Evolutionary conservation across 2,888 invertebrate genomes (phyloP).

Genomic region (Tiliacea aurago): DNA sequence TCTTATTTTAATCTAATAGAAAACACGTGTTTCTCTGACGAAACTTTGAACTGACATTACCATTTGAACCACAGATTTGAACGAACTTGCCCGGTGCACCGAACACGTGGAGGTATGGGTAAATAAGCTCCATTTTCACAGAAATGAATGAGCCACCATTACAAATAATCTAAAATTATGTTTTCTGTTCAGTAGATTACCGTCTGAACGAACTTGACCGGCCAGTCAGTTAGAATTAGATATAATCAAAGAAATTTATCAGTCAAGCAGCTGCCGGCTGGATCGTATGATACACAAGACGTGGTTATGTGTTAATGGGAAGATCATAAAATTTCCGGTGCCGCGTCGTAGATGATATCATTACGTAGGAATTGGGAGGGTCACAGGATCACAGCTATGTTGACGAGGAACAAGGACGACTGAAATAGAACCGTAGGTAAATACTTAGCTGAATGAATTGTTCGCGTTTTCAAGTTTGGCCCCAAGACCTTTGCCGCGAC

Average conservation of each 20-base stretch:
- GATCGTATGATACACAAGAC: constrained; percentile 54
- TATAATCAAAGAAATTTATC: constrained; percentile 54
- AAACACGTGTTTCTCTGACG: constrained; percentile 6
- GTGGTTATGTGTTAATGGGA: constrained; percentile 69
- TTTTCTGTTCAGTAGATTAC: background rate
- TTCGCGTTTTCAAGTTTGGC: constrained; percentile 13
- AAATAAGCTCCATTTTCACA: constrained; percentile 7
- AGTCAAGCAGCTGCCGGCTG: constrained; percentile 42
- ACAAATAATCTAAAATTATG: background rate
- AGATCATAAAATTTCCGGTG: constrained; percentile 73
- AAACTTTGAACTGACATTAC: background rate
- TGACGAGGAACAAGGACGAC: constrained; percentile 57
- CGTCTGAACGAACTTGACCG: constrained; percentile 25
- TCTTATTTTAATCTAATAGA: constrained; percentile 10
- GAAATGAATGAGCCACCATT: background rate
- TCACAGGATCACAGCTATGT: constrained; percentile 54
- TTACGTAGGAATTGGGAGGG: constrained; percentile 65
- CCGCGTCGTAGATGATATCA: constrained; percentile 71
- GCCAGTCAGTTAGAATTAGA: constrained; percentile 22
- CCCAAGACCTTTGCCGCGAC: background rate
- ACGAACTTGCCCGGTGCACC: background rate
- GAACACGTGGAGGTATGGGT: constrained; percentile 1
- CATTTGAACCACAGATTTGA: constrained; percentile 4
- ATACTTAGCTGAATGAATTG: constrained; percentile 17
- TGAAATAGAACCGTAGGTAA: constrained; percentile 50